Base-by-base conservation (phyloP, 2,113 vertebrate genomes). In the Fregetta grallaria region DNA sequence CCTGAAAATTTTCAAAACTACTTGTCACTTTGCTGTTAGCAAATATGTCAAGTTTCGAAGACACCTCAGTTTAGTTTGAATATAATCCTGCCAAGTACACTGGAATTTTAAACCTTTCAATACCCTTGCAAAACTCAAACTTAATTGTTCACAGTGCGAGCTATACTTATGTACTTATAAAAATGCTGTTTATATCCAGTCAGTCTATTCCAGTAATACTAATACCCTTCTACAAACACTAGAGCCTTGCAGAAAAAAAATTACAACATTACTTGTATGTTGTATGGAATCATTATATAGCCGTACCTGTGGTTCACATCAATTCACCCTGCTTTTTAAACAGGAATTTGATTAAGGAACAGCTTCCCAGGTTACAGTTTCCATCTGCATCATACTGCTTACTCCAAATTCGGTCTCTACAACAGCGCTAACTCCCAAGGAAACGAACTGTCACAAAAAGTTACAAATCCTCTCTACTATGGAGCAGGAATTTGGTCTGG, bases 361-460 rank as follows among this genome's bases (percentile, higher is more conserved):
- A 94, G 56, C 88, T 82, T 94, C 29, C 61, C 55, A 58, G 34
- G 50, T 89, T 86, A 66, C 52, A 21, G 13, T 71, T 90, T 78
- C 72, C 1, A 0, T 53, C 88, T 85, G 91, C 16, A 15, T 92
- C 96, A 95, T 45, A 34, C 29, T 25, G 44, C 76, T 86, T 45
- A 59, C 47, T 88, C 86, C 65, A 90, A 90, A 87, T 67, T 78
- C 90, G 38, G 73, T 19, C 80, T 79, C 83, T 89, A 21, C 45
- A 65, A 47, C 49, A 85, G 76, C 40, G 42, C 65, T 42, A 53
- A 81, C 85, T 96, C 76, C 76, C 58, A 82, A 91, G 89, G 89
- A 95, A 97, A 91, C 34, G 3, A 96, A 88, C 83, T 30, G 42
- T 50, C 91, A 92, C 65, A 53, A 49, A 88, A 94, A 65, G 79